Evolutionary conservation across 2,113 vertebrate species (phyloP), one percentile per base, ranked within the genome.

Genomic region (Phoxinus phoxinus): DNA sequence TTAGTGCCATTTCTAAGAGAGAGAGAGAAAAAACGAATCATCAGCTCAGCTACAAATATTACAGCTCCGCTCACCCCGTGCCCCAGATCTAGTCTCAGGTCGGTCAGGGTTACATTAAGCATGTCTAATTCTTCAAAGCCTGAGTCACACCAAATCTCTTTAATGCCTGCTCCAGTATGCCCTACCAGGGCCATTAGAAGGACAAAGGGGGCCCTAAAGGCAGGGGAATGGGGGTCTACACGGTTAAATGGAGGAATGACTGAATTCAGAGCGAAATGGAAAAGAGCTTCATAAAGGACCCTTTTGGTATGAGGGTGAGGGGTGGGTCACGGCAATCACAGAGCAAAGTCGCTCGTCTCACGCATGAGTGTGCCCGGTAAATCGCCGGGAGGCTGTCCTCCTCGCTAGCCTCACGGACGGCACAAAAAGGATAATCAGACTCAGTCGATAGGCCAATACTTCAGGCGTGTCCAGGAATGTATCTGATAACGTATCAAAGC

Each of bases 71-170:
- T 92, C 92, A 93, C 92, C 92, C 91, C 90, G 81, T 85, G 83
- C 81, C 30, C 87, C 76, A 88, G 32, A 84, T 73, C 56, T 32
- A 44, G 78, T 84, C 10, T 59, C 74, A 83, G 85, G 85, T 87
- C 88, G 59, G 86, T 88, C 85, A 87, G 84, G 80, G 90, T 84
- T 92, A 94, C 87, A 94, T 90, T 95, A 93, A 93, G 94, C 93
- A 88, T 95, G 94, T 94, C 95, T 93, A 95, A 96, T 96, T 94
- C 92, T 88, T 95, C 89, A 94, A 96, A 93, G 92, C 93, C 93
- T 90, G 91, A 85, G 92, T 93, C 89, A 92, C 90, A 93, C 90
- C 94, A 94, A 91, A 95, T 94, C 93, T 91, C 89, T 91, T 91
- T 93, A 92, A 92, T 87, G 90, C 88, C 63, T 86, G 86, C 72